Base-by-base conservation (phyloP, 1,140 invertebrate species). In the Drosophila novamexicana region DNA sequence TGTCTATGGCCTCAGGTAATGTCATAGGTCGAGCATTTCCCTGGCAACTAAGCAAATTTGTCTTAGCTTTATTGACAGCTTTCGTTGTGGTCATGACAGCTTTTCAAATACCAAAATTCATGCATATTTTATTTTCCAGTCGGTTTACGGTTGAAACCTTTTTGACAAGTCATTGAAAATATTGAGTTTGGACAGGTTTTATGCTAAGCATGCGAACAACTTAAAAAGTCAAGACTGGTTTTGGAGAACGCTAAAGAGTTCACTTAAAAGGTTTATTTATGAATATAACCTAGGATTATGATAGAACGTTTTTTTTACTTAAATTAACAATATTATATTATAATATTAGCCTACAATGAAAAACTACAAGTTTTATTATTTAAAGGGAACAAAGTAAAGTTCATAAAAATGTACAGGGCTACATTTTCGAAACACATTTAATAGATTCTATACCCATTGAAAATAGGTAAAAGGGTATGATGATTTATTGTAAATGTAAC, bases 1-100 rank as follows among this genome's bases (percentile, higher is more conserved):
- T 42, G 37, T 32, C 40, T 42, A n/a, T 36, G 49, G 42, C 34
- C 40, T 49, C 36, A 67, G 66, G 32, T 73, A 78, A 79, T 64
- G 77, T 58, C 64, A 75, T 61, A 79, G 71, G 71, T 80, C 72
- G 72, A 6, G 9, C 9, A 71, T 66, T 61, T 52, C 39, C 12
- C 10, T 40, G 40, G 10, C 36, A 10, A 39, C 14, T 18, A 39
- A 5, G 36, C 7, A 39, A 39, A 56, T 39, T 32, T 54, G 8
- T 16, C n/a, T 7, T 8, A 0, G 45, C 6, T 22, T 22, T 22
- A 22, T 3, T 22, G 22, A 22, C 22, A 22, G 22, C 22, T 37
- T 54, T 54, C 14, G 34, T 39, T 39, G 39, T 57, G 53, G 66
- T 61, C 57, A 63, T 40, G 39, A 70, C 29, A 63, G 57, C 37